These are phyloP conservation scores for Herpetotheres cachinnans DNA, from an alignment of 2,113 vertebrate genomes.

Conservation along the genomic window DNA sequence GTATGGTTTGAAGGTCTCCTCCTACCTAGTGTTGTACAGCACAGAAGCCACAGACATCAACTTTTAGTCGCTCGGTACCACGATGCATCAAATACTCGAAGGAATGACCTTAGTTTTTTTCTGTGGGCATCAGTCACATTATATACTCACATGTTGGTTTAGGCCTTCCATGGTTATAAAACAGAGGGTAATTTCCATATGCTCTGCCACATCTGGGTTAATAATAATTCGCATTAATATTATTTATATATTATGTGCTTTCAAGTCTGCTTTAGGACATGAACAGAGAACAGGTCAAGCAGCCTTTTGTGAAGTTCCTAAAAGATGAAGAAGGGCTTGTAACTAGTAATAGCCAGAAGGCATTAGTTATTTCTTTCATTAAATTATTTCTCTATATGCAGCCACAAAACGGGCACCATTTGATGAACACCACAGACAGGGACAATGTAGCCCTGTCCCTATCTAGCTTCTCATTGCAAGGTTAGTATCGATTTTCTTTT, in stretches of 20 bases:
- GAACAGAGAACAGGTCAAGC: neutral
- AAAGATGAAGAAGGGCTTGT: neutral
- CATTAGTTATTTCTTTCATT: neutral
- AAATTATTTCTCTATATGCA: neutral
- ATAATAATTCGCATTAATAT: neutral
- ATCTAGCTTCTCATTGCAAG: slow-evolving; percentile 7
- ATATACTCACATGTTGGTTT: neutral
- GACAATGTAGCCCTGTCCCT: neutral
- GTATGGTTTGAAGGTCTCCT: neutral
- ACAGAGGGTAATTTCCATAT: neutral
- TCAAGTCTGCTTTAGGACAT: neutral
- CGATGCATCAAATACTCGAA: rapidly evolving
- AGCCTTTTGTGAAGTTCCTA: neutral
- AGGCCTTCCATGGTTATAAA: neutral
- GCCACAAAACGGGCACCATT: neutral
- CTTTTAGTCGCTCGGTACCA: neutral
- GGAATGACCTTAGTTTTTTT: neutral
- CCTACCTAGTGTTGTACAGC: neutral
- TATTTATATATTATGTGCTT: neutral
- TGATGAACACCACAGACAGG: slow-evolving; percentile 3
- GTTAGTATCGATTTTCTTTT: slow-evolving; percentile 17
- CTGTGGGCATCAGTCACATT: neutral
- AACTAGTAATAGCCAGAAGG: neutral
- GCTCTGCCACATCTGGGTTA: neutral
- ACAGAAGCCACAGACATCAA: neutral